Conservation (phyloP, 2,888 invertebrate genomes). For the Mongoloraphidia duomilia region DNA sequence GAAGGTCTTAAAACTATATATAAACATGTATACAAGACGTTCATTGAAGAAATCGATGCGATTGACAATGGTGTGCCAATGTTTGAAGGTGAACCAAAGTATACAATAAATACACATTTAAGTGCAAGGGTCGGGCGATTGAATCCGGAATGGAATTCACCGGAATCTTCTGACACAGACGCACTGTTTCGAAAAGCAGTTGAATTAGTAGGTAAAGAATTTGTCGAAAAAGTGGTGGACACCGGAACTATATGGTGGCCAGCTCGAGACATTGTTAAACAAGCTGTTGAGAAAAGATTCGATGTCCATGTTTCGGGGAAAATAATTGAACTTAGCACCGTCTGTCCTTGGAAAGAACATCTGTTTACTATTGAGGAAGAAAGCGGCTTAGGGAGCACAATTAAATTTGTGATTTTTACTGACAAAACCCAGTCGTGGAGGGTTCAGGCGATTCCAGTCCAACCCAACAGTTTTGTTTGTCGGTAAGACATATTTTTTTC, state of each 20-base stretch:
- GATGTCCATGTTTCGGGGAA: conserved; percentile 61
- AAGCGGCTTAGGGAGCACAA: conserved; percentile 40
- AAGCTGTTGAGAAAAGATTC: conserved; percentile 53
- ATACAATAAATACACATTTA: conserved; percentile 65
- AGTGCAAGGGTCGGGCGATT: conserved; percentile 59
- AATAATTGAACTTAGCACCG: conserved; percentile 57
- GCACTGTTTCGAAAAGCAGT: conserved; percentile 65
- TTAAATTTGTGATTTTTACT: conserved; percentile 60
- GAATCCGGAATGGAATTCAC: conserved; percentile 73
- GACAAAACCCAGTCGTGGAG: conserved; percentile 59
- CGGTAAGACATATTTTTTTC: conserved; percentile 31
- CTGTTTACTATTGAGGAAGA: conserved; percentile 69
- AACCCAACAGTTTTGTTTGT: conserved; percentile 52
- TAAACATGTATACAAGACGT: conserved; percentile 64
- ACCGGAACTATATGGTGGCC: conserved; percentile 68
- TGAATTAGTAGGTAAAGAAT: conserved; percentile 63
- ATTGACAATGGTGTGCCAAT: conserved; percentile 93
- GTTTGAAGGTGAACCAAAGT: conserved; percentile 52
- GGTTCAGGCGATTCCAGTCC: conserved; percentile 69
- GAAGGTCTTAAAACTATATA: conserved; percentile 43
- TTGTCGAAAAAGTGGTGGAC: conserved; percentile 47
- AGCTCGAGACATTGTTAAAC: conserved; percentile 61
- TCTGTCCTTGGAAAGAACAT: conserved; percentile 88
- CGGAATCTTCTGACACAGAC: conserved; percentile 36
- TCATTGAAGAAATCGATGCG: conserved; percentile 89